Conservation (phyloP, 2,888 invertebrate species). For the Athetis lepigone region DNA sequence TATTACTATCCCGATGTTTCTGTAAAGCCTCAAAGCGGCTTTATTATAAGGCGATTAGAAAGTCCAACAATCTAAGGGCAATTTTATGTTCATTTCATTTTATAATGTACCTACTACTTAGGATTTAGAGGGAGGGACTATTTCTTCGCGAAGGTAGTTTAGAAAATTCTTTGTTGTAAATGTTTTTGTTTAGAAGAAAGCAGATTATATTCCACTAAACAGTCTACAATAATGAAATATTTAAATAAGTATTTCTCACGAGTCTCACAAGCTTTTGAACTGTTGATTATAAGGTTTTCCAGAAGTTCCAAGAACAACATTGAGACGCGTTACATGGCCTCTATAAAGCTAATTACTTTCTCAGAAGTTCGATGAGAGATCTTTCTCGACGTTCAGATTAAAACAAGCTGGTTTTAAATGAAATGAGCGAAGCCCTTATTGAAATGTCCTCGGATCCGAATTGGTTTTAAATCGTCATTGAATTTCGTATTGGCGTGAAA, state of each 20-base stretch:
- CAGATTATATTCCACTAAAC: not conserved
- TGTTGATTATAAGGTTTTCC: constrained; percentile 17
- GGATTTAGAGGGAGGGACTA: constrained; percentile 4
- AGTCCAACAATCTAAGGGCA: constrained; percentile 34
- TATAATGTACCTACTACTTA: constrained; percentile 12
- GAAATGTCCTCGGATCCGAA: constrained; percentile 66
- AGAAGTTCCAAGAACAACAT: constrained; percentile 45
- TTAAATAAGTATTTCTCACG: constrained; percentile 1
- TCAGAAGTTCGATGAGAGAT: constrained; percentile 56
- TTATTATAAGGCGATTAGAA: constrained; percentile 60
- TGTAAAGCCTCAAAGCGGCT: constrained; percentile 39
- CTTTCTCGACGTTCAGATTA: constrained; percentile 44
- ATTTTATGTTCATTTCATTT: constrained; percentile 33
- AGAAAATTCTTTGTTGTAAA: not conserved
- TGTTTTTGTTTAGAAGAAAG: not conserved
- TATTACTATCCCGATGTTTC: constrained; percentile 42
- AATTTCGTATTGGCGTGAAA: constrained; percentile 54
- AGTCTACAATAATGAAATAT: not conserved
- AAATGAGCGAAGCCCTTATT: constrained; percentile 53
- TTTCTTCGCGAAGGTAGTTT: not conserved
- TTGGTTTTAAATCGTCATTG: constrained; percentile 67
- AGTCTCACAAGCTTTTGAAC: constrained; percentile 19
- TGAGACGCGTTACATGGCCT: constrained; percentile 23
- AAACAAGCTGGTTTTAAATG: constrained; percentile 49
- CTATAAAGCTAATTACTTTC: constrained; percentile 62